These are phyloP conservation scores for Silurus lanzhouensis DNA, from an alignment of 2,797 vertebrate genomes.

Conservation along the genomic window DNA sequence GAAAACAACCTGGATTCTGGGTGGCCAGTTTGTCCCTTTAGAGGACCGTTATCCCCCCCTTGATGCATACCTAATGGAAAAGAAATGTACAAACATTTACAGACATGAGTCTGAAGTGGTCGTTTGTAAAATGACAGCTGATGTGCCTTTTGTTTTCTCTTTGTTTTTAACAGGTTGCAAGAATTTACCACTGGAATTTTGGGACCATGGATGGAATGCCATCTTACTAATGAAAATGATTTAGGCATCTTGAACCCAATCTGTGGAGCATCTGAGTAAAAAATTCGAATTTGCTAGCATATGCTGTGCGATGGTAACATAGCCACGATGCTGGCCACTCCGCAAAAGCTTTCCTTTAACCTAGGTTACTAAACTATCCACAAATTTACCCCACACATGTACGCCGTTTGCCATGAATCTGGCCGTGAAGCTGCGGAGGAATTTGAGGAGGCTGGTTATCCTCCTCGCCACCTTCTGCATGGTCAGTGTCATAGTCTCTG, in stretches of 20 bases:
- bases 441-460: constrained; percentile 86
- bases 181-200: neutral
- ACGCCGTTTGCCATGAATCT: constrained; percentile 84
- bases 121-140: constrained; percentile 35
- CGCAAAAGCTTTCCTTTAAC: constrained; percentile 58
- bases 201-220: neutral
- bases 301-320: constrained; percentile 97
- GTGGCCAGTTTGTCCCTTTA: constrained; percentile 58
- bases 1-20: constrained; percentile 77
- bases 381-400: constrained; percentile 59
- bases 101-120: constrained; percentile 30
- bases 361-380: constrained; percentile 66
- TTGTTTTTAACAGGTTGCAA: constrained; percentile 26
- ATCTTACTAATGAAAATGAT: constrained; percentile 61
- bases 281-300: constrained; percentile 48
- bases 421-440: constrained; percentile 79
- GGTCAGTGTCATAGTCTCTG: constrained; percentile 88
- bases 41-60: constrained; percentile 44
- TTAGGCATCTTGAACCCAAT: constrained; percentile 12
- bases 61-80: constrained; percentile 32
- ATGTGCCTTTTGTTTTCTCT: constrained; percentile 17
- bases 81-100: constrained; percentile 45
- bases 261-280: constrained; percentile 32
- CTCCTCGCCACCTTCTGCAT: constrained; percentile 91
- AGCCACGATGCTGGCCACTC: constrained; percentile 67